Base-by-base conservation (phyloP, 2,113 vertebrate genomes). In the Pseudopipra pipra region DNA sequence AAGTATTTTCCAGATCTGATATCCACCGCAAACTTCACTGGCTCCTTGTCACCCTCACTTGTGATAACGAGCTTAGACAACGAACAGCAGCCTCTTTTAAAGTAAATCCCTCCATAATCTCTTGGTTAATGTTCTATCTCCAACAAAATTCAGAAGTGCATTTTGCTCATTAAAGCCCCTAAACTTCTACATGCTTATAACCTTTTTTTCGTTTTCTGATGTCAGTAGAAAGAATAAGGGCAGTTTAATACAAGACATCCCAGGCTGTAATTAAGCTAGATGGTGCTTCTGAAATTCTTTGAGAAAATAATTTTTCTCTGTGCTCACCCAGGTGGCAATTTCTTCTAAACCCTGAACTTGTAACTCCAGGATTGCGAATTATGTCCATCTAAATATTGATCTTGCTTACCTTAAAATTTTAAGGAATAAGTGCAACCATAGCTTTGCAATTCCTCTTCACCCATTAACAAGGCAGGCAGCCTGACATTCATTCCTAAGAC, bases 1-100 rank as follows among this genome's bases (percentile, higher is more conserved):
- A 85, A 92, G 51, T 25, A 31, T 80, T 78, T 93, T 95, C 75
- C 95, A 95, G 88, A 92, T 92, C 93, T 89, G 94, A 93, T 87
- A 93, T 7, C 72, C 74, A 66, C 39, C 54, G 28, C 78, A 79
- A 61, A 82, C 62, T 37, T 43, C 70, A 25, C 73, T 75, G 80
- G 58, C 72, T 95, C 44, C 79, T 51, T 85, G 94, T 83, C 94
- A 94, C 83, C 54, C 88, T 83, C 76, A 47, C 65, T 93, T 74
- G 15, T n/a, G 39, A 31, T 90, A 94, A 8, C 44, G 25, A 8
- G 2, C 75, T 67, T 46, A 11, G 80, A 95, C 54, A 61, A 90
- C 22, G 44, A 96, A 85, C 91, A 94, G 91, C 65, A 95, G 93
- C 61, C 58, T 94, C 52, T 81, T 84, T 43, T 44, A 77, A 84